Evolutionary conservation across 2,797 vertebrate genomes (phyloP).

Genomic region (Helarctos malayanus): DNA sequence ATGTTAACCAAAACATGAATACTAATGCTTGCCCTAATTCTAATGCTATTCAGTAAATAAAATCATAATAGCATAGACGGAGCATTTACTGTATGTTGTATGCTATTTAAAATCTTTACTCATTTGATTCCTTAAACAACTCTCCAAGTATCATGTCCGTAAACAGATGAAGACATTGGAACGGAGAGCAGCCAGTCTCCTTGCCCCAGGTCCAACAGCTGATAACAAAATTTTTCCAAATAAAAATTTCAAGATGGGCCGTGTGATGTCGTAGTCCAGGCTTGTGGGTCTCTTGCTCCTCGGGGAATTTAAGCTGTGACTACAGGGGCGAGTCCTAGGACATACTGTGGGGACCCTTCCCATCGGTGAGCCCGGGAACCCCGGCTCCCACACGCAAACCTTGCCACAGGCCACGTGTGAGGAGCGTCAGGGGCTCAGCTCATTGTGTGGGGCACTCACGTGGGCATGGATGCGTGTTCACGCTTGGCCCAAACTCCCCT

Average conservation of each 20-base stretch:
- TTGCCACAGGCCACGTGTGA: fast-evolving
- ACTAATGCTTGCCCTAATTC: no score
- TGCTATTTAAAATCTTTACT: not conserved
- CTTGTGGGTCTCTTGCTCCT: no score
- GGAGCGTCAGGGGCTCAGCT: not conserved
- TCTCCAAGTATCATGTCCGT: not conserved
- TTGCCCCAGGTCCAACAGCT: not conserved
- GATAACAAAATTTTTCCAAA: not conserved
- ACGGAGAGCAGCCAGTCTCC: not conserved
- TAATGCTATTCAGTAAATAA: not conserved
- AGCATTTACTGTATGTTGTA: no score
- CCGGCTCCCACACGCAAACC: not conserved
- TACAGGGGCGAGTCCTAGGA: not conserved
- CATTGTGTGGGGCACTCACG: not conserved
- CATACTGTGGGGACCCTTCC: not conserved
- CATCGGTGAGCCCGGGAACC: fast-evolving
- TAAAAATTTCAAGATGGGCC: not conserved
- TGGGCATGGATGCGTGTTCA: fast-evolving
- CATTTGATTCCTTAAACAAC: not conserved
- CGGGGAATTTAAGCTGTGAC: not conserved
- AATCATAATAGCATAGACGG: fast-evolving
- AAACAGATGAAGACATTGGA: not conserved
- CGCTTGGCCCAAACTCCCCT: no score
- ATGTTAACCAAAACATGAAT: not conserved
- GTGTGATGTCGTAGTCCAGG: fast-evolving